Evolutionary conservation across 2,113 vertebrate species (phyloP).

Genomic region (Mesocricetus auratus): DNA sequence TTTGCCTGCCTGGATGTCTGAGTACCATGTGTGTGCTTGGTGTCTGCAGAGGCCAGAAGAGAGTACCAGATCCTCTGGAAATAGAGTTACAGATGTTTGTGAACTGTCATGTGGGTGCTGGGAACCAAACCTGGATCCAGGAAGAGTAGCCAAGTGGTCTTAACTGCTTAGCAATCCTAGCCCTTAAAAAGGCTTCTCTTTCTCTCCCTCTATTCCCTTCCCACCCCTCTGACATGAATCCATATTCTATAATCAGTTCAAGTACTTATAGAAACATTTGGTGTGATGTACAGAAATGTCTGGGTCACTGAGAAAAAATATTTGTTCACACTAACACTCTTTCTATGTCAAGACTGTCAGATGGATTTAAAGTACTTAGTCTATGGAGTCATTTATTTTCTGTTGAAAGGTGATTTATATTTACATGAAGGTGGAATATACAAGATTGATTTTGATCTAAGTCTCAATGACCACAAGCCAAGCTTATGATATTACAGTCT

Average conservation of each 20-base stretch:
- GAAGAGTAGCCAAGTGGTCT: not conserved
- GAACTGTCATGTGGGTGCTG: not conserved
- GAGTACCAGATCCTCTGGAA: not conserved
- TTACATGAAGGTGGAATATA: not conserved
- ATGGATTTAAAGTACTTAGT: not conserved
- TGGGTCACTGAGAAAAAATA: not conserved
- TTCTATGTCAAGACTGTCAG: not conserved
- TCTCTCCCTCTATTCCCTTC: not conserved
- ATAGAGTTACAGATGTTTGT: not conserved
- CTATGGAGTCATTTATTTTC: not conserved
- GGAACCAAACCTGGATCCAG: not conserved
- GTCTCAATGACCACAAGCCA: not conserved
- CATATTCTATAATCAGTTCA: not conserved
- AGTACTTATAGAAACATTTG: not conserved
- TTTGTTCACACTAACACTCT: not conserved
- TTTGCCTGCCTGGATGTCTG: not conserved
- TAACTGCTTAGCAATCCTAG: not conserved
- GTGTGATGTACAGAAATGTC: not conserved
- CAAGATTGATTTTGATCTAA: not conserved
- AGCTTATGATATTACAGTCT: not conserved
- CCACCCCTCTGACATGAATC: not conserved
- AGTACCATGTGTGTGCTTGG: not conserved
- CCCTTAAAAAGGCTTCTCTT: not conserved
- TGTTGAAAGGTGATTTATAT: conserved; percentile 30
- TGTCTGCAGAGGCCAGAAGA: not conserved